Conservation (phyloP, 2,797 vertebrate species). For the Chaenodraco wilsoni region DNA sequence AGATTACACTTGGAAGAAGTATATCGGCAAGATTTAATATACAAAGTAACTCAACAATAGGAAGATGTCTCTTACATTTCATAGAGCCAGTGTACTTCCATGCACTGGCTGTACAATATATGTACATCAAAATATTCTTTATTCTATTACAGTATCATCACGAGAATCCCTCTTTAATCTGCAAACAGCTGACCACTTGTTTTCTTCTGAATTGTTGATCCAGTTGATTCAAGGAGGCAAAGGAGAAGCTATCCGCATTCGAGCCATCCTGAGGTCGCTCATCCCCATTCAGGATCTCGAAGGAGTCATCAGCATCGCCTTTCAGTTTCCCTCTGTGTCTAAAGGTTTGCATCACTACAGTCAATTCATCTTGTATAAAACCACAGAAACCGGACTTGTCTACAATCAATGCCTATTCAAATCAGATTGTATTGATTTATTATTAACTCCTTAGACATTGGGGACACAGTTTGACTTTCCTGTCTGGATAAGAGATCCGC, state of each 20-base stretch:
- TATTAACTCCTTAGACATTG: conserved; percentile 4
- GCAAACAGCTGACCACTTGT: not conserved
- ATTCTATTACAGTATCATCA: not conserved
- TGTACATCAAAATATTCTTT: not conserved
- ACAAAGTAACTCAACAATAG: no score
- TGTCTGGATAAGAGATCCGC: not conserved
- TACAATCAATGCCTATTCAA: not conserved
- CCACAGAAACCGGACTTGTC: not conserved
- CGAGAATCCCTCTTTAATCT: not conserved
- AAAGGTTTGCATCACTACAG: conserved; percentile 82
- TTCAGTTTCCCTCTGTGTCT: conserved; percentile 89
- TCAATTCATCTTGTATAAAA: not conserved
- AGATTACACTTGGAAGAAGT: no score
- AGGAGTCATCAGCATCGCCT: conserved; percentile 92
- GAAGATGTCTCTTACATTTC: no score
- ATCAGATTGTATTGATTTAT: not conserved
- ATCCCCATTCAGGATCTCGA: conserved; percentile 92
- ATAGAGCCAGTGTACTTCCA: not conserved
- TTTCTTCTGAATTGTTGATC: conserved; percentile 31
- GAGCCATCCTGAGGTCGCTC: conserved; percentile 93
- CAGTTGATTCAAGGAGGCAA: conserved; percentile 94
- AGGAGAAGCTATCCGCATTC: conserved; percentile 93
- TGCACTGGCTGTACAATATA: not conserved
- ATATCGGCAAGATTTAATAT: no score
- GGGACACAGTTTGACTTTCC: not conserved